phyloP scores from a whole-genome alignment of 2,888 invertebrate genomes.

The Hypsopygia costalis region DNA sequence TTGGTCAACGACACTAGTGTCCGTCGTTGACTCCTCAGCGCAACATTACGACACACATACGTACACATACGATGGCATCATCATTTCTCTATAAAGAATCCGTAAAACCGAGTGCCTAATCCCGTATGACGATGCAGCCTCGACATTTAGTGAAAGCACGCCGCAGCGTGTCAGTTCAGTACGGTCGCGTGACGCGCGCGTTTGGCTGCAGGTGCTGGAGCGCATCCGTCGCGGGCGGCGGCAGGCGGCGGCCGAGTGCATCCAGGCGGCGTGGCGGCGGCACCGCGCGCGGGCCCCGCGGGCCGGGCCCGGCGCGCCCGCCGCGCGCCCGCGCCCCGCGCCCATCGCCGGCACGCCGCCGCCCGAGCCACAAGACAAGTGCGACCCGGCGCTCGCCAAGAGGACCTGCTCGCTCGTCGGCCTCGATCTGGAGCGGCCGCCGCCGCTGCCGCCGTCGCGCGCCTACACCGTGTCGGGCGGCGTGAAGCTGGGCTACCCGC shows the following conservation, averaged over 20 bases:
- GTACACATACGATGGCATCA: no score
- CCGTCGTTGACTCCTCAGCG: no score
- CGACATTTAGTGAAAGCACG: no score
- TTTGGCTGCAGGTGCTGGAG: constrained; percentile 88
- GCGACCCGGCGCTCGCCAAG: constrained; percentile 93
- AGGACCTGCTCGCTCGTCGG: constrained; percentile 95
- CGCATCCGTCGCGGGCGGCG: constrained; percentile 88
- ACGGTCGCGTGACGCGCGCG: not conserved
- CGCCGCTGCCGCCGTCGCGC: constrained; percentile 94
- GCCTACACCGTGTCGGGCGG: constrained; percentile 95
- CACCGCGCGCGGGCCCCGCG: constrained; percentile 81
- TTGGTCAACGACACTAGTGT: no score
- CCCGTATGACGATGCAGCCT: no score
- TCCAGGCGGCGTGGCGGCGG: constrained; percentile 93
- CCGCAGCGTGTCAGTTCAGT: no score
- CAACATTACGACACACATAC: no score
- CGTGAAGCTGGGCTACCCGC: constrained; percentile 95
- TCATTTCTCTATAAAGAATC: no score
- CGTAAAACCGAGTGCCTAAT: no score
- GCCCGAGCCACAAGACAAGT: constrained; percentile 90
- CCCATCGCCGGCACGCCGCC: constrained; percentile 95
- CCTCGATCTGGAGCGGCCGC: constrained; percentile 94
- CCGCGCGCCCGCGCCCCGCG: constrained; percentile 90
- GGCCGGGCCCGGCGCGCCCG: constrained; percentile 30
- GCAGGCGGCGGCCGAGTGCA: constrained; percentile 89